Evolutionary conservation across 2,888 invertebrate species (phyloP), one percentile per base, ranked within the genome.

Genomic region (Hyposoter didymator): DNA sequence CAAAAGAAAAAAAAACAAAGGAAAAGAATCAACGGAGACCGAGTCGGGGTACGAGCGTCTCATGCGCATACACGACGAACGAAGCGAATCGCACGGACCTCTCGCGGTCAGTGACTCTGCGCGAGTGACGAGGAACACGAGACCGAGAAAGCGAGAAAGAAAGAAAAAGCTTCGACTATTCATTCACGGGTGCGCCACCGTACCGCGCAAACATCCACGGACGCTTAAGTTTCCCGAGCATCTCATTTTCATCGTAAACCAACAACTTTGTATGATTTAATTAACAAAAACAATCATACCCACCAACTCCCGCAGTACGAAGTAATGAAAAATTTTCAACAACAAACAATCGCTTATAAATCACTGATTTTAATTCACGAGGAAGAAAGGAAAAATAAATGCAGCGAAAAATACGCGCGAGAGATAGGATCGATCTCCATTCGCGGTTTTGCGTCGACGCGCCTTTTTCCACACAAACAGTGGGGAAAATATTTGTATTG

Each of bases 21-120:
- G 39, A 70, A 70, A 78, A 64, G 55, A 52, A 52, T 59, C 76
- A 74, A 78, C 64, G 59, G 47, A 45, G 84, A 69, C 62, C 76
- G 78, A 79, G 66, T 76, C 39, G 47, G 75, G 47, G 75, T 64
- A 64, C 73, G 73, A 59, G 47, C n/a, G 59, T 74, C 35, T 78
- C 64, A 72, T n/a, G 39, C 43, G 72, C 52, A 64, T 52, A 52
- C 62, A 83, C 70, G 85, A 76, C 90, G 89, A 89, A 90, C 86
- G 89, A 91, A 91, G 94, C 94, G 67, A 67, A 78, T 72, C 73
- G 80, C 79, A 69, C 78, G 82, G 76, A 72, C 78, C 78, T 78
- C 82, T 82, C 94, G 94, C 94, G 94, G 93, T 92, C 94, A 94
- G 92, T 94, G 94, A 94, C 93, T 93, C 94, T 94, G 10, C 45